Evolutionary conservation across 2,888 invertebrate species (phyloP).

Genomic region (Pheosia gnoma): DNA sequence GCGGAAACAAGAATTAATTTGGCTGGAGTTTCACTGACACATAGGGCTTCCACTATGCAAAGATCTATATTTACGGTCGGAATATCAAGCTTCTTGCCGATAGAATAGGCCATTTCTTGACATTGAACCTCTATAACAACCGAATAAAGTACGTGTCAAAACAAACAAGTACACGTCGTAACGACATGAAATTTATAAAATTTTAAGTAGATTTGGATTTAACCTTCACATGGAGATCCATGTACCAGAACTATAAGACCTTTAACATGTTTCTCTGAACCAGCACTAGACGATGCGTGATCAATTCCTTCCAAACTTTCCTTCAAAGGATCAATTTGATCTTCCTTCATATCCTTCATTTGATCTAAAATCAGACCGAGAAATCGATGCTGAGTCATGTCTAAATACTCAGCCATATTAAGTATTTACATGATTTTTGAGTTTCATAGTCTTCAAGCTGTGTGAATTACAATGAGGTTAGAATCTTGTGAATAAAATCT

Average conservation of each 20-base stretch:
- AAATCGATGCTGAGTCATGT: too few relatives aligned
- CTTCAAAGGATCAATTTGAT: constrained; percentile 62
- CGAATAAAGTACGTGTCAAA: constrained; percentile 17
- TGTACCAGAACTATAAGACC: constrained; percentile 72
- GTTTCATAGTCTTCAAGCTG: too few relatives aligned
- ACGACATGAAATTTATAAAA: too few relatives aligned
- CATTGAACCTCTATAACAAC: constrained; percentile 58
- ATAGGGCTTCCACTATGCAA: constrained; percentile 76
- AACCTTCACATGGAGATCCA: constrained; percentile 76
- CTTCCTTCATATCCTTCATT: constrained; percentile 60
- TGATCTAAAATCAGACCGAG: constrained; percentile 50
- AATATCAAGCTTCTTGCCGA: constrained; percentile 70
- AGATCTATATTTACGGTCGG: constrained; percentile 79
- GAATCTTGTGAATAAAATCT: too few relatives aligned
- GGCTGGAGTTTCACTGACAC: constrained; percentile 52
- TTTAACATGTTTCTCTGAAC: constrained; percentile 52
- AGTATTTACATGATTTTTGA: too few relatives aligned
- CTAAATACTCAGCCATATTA: too few relatives aligned
- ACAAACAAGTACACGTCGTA: too few relatives aligned
- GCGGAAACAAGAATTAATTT: constrained; percentile 50
- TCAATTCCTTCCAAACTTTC: constrained; percentile 56
- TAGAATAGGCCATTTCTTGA: constrained; percentile 69
- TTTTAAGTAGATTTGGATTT: background rate
- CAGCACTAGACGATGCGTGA: constrained; percentile 27
- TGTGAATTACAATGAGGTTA: too few relatives aligned